Evolutionary conservation across 1,140 invertebrate species (phyloP), one percentile per base, ranked within the genome.

Genomic region (Agrilus planipennis): DNA sequence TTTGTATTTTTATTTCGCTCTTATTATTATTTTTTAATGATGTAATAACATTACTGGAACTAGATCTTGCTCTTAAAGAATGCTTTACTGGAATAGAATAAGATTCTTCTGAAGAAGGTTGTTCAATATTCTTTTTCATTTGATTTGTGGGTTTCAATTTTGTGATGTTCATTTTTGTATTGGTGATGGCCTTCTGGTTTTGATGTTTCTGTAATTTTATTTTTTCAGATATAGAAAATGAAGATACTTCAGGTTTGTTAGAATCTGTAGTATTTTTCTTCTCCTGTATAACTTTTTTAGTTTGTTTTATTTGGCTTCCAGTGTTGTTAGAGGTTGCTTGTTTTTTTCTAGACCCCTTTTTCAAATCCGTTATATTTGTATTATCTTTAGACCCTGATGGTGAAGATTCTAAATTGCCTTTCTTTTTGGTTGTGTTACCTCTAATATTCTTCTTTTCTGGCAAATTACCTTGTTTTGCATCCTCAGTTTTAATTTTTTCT

Each of bases 141-240:
- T 65, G 44, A 22, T 23, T 27, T 39, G 7, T 6, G 15, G n/a
- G 17, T 67, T 70, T 40, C 32, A 36, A 34, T 36, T 38, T 47
- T 27, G 18, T 11, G 35, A 12, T 38, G 19, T 39, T 46, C 34
- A 46, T 28, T 37, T 14, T 28, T 42, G 25, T n/a, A 34, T 18
- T 47, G 39, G 53, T 46, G 29, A 45, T 4, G 14, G 16, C 45
- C 50, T 1, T 5, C 18, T 5, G 12, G 27, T 20, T 25, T 32
- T 14, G 23, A 29, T 34, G 30, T 34, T 27, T 30, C 21, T 34
- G 3, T 22, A 11, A 15, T n/a, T 16, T n/a, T 29, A n/a, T 4
- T 30, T 19, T 11, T 20, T n/a, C n/a, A n/a, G n/a, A n/a, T n/a
- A n/a, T n/a, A n/a, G n/a, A n/a, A n/a, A n/a, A n/a, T n/a, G n/a